phyloP scores from a whole-genome alignment of 2,797 vertebrate genomes.

The Discoglossus pictus region DNA sequence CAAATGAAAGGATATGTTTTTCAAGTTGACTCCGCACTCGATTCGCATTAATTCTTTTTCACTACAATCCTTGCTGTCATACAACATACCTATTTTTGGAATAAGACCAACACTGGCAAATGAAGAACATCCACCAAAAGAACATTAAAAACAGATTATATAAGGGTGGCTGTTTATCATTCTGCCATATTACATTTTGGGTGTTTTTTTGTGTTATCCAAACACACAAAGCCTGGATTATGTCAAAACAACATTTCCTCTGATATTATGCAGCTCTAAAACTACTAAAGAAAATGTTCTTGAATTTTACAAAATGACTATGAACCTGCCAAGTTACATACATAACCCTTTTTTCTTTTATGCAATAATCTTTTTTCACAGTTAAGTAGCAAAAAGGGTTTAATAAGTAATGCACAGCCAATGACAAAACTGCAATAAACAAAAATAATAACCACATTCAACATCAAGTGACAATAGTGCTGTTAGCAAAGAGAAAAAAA shows the following conservation, averaged over 20 bases:
- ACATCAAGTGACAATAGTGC: constrained; percentile 33
- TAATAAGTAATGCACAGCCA: constrained; percentile 15
- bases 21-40: background rate
- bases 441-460: constrained; percentile 40
- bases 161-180: constrained; percentile 15
- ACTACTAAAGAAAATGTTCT: constrained; percentile 30
- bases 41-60: background rate
- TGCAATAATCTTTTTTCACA: constrained; percentile 29
- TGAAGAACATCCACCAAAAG: constrained; percentile 14
- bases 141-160: constrained; percentile 27
- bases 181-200: constrained; percentile 33
- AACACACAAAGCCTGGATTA: constrained; percentile 35
- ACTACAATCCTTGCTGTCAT: constrained; percentile 1
- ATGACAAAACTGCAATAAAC: constrained; percentile 26
- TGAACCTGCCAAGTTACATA: constrained; percentile 37
- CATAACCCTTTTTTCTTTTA: constrained; percentile 34
- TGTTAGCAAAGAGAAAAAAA: constrained; percentile 34
- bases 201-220: constrained; percentile 27
- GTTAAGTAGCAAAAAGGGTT: constrained; percentile 26
- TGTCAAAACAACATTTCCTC: constrained; percentile 31
- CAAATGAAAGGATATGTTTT: background rate
- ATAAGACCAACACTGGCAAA: background rate
- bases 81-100: background rate
- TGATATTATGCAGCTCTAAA: constrained; percentile 31
- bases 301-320: constrained; percentile 30